Base-by-base conservation (phyloP, 2,113 vertebrate species). In the Brachirus orientalis region DNA sequence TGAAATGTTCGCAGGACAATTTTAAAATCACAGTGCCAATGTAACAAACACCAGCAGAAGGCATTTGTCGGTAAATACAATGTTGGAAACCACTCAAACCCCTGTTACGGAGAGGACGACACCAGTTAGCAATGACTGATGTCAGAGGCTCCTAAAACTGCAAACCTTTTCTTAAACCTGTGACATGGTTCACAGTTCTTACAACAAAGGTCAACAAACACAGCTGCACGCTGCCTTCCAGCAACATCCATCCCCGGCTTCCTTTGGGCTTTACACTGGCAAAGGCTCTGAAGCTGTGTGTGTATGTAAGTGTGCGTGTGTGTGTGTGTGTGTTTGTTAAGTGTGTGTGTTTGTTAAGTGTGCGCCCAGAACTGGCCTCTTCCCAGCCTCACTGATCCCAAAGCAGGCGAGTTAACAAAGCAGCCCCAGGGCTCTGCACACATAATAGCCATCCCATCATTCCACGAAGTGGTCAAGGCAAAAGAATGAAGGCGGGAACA, bases 401-500 rank as follows among this genome's bases (percentile, higher is more conserved):
- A 59, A 54, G 50, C 55, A 71, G 38, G 13, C 58, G 7, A 67
- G 55, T 73, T 53, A 66, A 77, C 70, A 85, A 80, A 81, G 61
- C 47, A 43, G 43, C 52, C 59, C 55, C 16, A 8, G 19, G 53
- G 7, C 50, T 64, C 36, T 78, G 60, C 18, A 18, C 55, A n/a
- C 45, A 53, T 63, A 65, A 69, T 44, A 66, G 64, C 28, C 73
- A 22, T 64, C 73, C 59, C 56, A 40, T 6, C 40, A 12, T 10
- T 72, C 59, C 54, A 40, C 6, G 79, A 75, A 80, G 72, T 16
- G 18, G 28, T 55, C n/a, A 13, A 40, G 51, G 40, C 75, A 69
- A 76, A 83, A 69, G 63, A 51, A 46, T 1, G 2, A 55, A 77
- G 74, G 66, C 48, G 73, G 70, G 54, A 88, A 89, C 80, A 91